Evolutionary conservation across 2,797 vertebrate genomes (phyloP).

Genomic region (Gobio occitaniae): DNA sequence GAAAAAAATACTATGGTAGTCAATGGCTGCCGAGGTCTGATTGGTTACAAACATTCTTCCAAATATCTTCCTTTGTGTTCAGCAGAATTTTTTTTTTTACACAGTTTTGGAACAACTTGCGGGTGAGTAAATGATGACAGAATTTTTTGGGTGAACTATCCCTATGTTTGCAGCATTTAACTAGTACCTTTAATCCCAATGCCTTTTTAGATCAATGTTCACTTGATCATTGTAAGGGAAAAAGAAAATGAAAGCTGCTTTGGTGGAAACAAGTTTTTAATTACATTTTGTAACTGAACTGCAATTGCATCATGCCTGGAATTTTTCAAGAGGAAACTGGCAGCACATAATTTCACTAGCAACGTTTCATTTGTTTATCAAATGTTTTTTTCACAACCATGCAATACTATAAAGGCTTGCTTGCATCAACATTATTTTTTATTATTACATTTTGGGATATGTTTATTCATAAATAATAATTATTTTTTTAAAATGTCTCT

Average conservation of each 20-base stretch:
- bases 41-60: no score
- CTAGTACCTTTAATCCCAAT: background rate
- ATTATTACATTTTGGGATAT: background rate
- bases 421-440: background rate
- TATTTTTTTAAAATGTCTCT: background rate
- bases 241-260: background rate
- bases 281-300: background rate
- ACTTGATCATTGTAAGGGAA: background rate
- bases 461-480: background rate
- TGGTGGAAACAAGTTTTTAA: background rate
- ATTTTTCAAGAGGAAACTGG: conserved; percentile 21
- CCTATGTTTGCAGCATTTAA: background rate
- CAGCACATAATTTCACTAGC: background rate
- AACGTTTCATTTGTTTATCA: background rate
- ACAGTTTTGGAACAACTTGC: no score
- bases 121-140: no score
- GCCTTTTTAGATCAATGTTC: background rate
- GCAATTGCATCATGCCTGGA: background rate
- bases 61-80: no score
- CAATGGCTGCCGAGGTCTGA: no score
- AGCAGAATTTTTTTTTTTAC: no score
- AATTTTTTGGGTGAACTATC: no score
- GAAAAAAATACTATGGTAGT: no score
- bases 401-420: background rate
- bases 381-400: background rate